A percentile compares a stretch with the other conserved stretches of the same genome.
phyloP scores from a whole-genome alignment of 2,888 invertebrate species.

The Rhaphigaster nebulosa region DNA sequence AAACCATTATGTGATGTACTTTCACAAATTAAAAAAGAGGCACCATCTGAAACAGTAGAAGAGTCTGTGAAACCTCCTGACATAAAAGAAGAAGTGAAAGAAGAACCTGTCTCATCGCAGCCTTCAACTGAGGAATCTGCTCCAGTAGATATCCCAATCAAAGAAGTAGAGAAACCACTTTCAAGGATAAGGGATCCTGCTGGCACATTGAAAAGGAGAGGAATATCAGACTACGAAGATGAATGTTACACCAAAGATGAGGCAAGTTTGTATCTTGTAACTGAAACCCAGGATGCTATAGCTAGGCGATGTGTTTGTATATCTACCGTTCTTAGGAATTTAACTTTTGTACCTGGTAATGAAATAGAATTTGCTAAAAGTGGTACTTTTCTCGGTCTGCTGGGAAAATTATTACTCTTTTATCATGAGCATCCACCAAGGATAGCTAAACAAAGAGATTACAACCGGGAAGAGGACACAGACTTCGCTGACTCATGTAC shows the following conservation, averaged over 20 bases:
- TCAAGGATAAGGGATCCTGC: constrained; percentile 83
- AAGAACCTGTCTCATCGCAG: constrained; percentile 54
- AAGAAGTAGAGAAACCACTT: constrained; percentile 63
- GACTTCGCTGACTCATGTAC: constrained; percentile 88
- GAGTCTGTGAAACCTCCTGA: constrained; percentile 53
- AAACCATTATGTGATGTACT: constrained; percentile 75
- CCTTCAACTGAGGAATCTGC: constrained; percentile 35
- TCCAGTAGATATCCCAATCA: constrained; percentile 58
- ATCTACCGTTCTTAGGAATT: constrained; percentile 95
- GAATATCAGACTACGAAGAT: constrained; percentile 89
- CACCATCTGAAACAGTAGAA: constrained; percentile 65
- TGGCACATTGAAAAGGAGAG: constrained; percentile 82
- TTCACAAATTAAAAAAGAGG: constrained; percentile 75
- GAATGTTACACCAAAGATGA: constrained; percentile 94
- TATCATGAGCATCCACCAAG: constrained; percentile 93
- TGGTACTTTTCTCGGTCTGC: constrained; percentile 86
- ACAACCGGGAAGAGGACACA: constrained; percentile 87
- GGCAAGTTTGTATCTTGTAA: constrained; percentile 86
- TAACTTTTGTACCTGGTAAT: constrained; percentile 98
- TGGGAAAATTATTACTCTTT: constrained; percentile 90
- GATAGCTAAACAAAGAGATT: constrained; percentile 86
- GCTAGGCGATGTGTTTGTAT: constrained; percentile 93
- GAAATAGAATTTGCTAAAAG: constrained; percentile 91
- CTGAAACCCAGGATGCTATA: constrained; percentile 89
- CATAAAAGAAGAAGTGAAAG: constrained; percentile 55